A percentile compares a stretch with the other conserved stretches of the same genome.
Evolutionary conservation across 2,888 invertebrate genomes (phyloP).

Genomic region (Branchellion lobata): DNA sequence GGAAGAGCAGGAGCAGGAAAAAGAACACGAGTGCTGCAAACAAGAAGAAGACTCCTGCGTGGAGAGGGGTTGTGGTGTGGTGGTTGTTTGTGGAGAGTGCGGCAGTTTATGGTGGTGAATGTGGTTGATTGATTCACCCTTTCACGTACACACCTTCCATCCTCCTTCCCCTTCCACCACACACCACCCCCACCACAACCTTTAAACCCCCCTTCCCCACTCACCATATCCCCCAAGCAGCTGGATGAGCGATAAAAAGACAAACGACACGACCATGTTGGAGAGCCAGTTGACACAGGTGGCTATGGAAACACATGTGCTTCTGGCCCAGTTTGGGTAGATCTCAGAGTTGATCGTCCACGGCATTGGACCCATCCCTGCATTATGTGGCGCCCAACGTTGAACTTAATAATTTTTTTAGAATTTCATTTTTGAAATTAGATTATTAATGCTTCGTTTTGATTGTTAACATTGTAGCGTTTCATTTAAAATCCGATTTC

Average conservation of each 20-base stretch:
- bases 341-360: conserved; percentile 68
- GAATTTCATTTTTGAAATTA: too few species aligned
- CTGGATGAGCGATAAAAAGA: conserved; percentile 64
- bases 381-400: not conserved
- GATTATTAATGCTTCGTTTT: not conserved
- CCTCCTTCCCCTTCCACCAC: too few species aligned
- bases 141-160: not conserved
- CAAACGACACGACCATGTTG: conserved; percentile 66
- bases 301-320: conserved; percentile 63
- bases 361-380: conserved; percentile 64
- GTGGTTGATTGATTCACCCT: not conserved
- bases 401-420: too few species aligned
- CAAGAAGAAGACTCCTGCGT: conserved; percentile 65
- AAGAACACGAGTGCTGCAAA: conserved; percentile 64
- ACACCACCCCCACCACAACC: not conserved
- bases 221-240: conserved; percentile 63
- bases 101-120: not conserved
- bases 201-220: conserved; percentile 35
- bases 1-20: conserved; percentile 63
- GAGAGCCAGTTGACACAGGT: conserved; percentile 65
- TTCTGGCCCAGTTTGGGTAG: conserved; percentile 66
- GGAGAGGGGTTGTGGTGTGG: not conserved
- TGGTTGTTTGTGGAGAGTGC: not conserved
- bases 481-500: not conserved
- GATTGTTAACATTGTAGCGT: not conserved